Base-by-base conservation (phyloP, 2,113 vertebrate species). In the Marmota monax region DNA sequence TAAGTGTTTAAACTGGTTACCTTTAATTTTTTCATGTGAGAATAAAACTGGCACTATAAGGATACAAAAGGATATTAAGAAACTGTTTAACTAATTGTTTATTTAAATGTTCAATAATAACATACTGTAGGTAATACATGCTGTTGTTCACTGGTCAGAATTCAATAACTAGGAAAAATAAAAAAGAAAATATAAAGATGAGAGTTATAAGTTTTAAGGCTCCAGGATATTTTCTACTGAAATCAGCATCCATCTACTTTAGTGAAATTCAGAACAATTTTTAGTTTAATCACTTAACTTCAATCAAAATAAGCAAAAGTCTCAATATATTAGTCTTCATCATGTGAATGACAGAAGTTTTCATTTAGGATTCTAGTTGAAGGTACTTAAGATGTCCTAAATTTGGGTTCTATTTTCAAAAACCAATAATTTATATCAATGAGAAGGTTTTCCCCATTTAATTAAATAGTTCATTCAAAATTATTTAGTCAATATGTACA, bases 251-350 rank as follows among this genome's bases (percentile, higher is more conserved):
- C 2, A 79, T 34, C 29, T 76, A 76, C n/a, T 70, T 74, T 69
- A 85, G 76, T 25, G 23, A 92, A 29, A 86, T 53, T 78, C 23
- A 83, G 10, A 86, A 87, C 1, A 58, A 63, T 87, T 79, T 96
- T 87, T 76, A 76, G 73, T 77, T 94, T 23, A 74, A 56, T 92
- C 73, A 92, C 16, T 91, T 84, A 95, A 84, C 13, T 88, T 97
- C 53, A 93, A 86, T 94, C 34, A 92, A 86, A 95, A 92, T 73
- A 78, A 92, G 16, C 29, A 78, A 42, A 82, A 79, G 29, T 51
- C 77, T 51, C 65, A 9, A 85, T 58, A 61, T 16, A 53, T 89
- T 32, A 79, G 63, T 93, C 8, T 84, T 89, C 23, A 72, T 91
- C 45, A 88, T 18, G 32, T 9, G 18, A 86, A n/a, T 53, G 45